Evolutionary conservation across 2,888 invertebrate genomes (phyloP), one percentile per base, ranked within the genome.

Genomic region (Hoplodrina blanda): DNA sequence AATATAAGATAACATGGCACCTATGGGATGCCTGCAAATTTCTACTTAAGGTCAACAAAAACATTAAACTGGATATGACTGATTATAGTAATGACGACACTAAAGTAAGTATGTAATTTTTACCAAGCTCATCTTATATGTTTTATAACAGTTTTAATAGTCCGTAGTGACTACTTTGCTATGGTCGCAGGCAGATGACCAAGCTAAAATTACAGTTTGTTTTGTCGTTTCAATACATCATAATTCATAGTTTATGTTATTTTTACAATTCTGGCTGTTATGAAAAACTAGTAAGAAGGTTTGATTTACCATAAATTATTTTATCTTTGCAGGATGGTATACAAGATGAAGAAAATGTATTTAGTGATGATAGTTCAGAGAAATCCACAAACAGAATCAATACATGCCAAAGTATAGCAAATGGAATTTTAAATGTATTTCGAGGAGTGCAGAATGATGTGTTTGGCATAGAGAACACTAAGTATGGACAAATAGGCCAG

Each of bases 1-100:
- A 84, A 52, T 95, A 91, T 76, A 93, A 94, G 87, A 92, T 95
- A 2, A 93, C 91, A 72, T 95, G 96, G 95, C 94, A 93, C 73
- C 84, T 96, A 70, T 96, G 96, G 95, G 89, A 92, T 49, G 89
- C 94, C 0, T 95, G 95, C 72, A 93, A 93, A 65, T 96, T 95
- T 81, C 80, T 96, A 50, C 85, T 89, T 52, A 92, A 90, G 81
- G 90, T 93, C 0, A 92, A 92, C 50, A 93, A 86, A 82, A 88
- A 78, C 57, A 76, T 79, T 10, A 85, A 83, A 59, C 60, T 53
- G 44, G 66, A 78, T 7, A 49, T 67, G 65, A 62, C 50, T 49
- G 50, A 75, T 63, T 57, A 52, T 37, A 65, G 55, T 52, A 76
- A 79, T 25, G 77, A 83, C 52, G 85, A 84, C 25, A 68, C 73